phyloP scores from a whole-genome alignment of 2,113 vertebrate species.

The Pseudonaja textilis region DNA sequence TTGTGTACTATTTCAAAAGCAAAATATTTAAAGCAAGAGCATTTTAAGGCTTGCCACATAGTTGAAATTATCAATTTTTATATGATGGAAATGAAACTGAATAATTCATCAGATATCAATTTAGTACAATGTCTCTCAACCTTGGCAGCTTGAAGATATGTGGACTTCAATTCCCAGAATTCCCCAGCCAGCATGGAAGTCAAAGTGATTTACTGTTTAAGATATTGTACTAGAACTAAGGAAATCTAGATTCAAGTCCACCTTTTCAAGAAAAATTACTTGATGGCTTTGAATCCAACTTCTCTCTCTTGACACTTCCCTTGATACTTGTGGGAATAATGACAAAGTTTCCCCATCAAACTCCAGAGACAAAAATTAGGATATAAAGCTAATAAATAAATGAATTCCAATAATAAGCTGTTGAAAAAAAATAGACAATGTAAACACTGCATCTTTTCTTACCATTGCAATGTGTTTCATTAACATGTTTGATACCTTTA shows the following conservation, averaged over 20 bases:
- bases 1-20: background rate
- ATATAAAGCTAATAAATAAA: conserved; percentile 80
- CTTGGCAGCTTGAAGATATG: background rate
- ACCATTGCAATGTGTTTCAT: background rate
- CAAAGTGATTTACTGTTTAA: background rate
- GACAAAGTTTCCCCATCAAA: background rate
- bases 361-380: background rate
- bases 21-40: conserved; percentile 28
- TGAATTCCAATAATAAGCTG: conserved; percentile 52
- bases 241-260: background rate
- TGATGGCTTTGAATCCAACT: background rate
- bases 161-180: background rate
- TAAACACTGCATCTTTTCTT: background rate
- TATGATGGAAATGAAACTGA: conserved; percentile 84
- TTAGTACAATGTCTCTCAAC: background rate
- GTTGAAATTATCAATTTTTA: conserved; percentile 60
- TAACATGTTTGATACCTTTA: background rate
- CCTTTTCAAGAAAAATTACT: background rate
- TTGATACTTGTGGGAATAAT: background rate
- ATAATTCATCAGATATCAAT: background rate
- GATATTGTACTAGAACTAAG: background rate
- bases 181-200: background rate
- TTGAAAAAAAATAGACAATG: background rate
- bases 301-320: background rate
- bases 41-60: conserved; percentile 46